Conservation (phyloP, 2,888 invertebrate species). For the Tanypteryx hageni region DNA sequence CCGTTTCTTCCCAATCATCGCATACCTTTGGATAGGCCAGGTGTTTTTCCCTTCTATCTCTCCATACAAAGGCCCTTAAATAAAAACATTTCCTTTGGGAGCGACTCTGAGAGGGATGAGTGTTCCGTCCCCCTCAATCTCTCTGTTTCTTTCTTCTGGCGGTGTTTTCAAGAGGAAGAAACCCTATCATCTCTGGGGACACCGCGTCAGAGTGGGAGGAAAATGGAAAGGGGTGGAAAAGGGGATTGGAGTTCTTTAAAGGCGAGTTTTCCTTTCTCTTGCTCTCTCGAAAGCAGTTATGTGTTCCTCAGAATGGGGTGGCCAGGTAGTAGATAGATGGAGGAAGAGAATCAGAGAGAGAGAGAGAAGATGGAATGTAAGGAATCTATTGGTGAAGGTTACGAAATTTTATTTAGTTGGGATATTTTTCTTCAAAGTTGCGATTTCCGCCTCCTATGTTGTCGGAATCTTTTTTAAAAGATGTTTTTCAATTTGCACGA, state of each 20-base stretch:
- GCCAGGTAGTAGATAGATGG: not conserved
- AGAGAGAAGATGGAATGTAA: not conserved
- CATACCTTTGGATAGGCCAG: not conserved
- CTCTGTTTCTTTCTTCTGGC: not conserved
- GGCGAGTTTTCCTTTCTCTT: not conserved
- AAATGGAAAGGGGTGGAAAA: no score
- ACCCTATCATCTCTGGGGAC: not conserved
- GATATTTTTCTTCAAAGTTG: not conserved
- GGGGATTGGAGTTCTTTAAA: not conserved
- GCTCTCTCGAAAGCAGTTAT: constrained; percentile 1
- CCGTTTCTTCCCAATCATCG: no score
- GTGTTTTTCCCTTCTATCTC: not conserved
- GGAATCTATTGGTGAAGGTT: not conserved
- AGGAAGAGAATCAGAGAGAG: not conserved
- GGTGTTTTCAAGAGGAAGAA: not conserved
- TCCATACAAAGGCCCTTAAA: not conserved
- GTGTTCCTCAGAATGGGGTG: not conserved
- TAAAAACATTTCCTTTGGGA: not conserved
- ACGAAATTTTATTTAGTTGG: not conserved
- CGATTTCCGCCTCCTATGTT: no score
- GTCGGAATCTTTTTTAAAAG: no score
- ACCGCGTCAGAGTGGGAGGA: not conserved
- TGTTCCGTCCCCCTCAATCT: no score
- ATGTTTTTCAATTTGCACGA: no score
- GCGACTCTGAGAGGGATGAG: not conserved